phyloP scores from a whole-genome alignment of 2,113 vertebrate genomes.

The Psittacara wagleri region DNA sequence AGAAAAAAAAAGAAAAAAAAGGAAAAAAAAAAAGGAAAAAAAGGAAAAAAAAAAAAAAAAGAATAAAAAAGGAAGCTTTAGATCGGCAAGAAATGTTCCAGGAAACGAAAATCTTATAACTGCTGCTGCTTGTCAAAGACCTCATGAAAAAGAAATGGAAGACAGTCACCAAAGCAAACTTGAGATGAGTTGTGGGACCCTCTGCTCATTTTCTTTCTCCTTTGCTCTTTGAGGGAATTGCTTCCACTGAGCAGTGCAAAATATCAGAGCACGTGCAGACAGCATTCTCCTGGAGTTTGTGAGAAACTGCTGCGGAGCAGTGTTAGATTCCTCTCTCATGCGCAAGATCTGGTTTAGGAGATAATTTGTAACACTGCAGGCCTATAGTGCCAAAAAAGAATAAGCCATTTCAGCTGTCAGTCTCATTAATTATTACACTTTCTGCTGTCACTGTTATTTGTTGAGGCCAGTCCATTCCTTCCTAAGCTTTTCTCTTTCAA shows the following conservation, averaged over 20 bases:
- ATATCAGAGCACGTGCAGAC: constrained; percentile 12
- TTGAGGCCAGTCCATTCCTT: neutral
- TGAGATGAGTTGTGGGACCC: constrained; percentile 45
- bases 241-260: constrained; percentile 33
- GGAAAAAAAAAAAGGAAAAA: neutral
- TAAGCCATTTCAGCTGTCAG: constrained; percentile 3
- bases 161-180: constrained; percentile 33
- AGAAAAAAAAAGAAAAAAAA: neutral
- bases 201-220: constrained; percentile 42
- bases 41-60: neutral
- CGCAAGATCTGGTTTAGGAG: constrained; percentile 1
- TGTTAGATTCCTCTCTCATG: constrained; percentile 14
- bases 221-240: constrained; percentile 57
- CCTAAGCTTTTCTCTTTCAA: constrained; percentile 15
- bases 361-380: constrained; percentile 28
- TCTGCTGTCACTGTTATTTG: constrained; percentile 37
- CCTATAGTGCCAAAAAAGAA: constrained; percentile 29
- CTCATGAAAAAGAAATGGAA: constrained; percentile 53
- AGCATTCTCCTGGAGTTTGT: constrained; percentile 46
- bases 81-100: constrained; percentile 2
- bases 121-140: constrained; percentile 49
- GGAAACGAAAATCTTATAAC: constrained; percentile 61
- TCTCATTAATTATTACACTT: constrained; percentile 34
- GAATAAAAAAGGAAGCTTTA: neutral
- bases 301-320: constrained; percentile 28